A percentile compares a stretch with the other conserved stretches of the same genome.
These are phyloP conservation scores for Protomyctophum bolini DNA, from an alignment of 2,113 vertebrate genomes.

Conservation along the genomic window DNA sequence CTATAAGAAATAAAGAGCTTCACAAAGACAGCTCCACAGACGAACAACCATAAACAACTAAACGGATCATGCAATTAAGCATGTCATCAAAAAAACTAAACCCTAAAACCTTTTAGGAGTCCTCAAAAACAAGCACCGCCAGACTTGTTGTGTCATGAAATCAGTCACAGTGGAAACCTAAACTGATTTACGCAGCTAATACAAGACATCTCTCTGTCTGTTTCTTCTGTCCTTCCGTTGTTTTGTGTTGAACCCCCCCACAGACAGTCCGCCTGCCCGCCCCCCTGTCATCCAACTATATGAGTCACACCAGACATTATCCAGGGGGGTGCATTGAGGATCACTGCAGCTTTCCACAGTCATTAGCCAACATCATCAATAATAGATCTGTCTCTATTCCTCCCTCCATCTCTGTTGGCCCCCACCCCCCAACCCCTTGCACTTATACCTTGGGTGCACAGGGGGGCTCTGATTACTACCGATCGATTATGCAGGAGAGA, in stretches of 20 bases:
- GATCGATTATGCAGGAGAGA: conserved; percentile 71
- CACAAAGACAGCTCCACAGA: too few species aligned
- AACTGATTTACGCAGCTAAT: not conserved
- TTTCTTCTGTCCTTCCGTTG: conserved; percentile 33
- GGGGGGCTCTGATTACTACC: conserved; percentile 75
- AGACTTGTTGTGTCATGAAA: not conserved
- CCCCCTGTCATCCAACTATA: conserved; percentile 3
- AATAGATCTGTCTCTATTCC: conserved; percentile 77
- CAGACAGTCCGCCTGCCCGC: not conserved
- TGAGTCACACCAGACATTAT: conserved; percentile 55
- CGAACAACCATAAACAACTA: too few species aligned
- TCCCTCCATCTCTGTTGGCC: conserved; percentile 67
- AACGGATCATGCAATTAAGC: too few species aligned
- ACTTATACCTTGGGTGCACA: conserved; percentile 72
- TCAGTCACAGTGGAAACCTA: not conserved
- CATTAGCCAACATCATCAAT: conserved; percentile 83
- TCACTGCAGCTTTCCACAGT: conserved; percentile 72
- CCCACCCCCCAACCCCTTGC: conserved; percentile 46
- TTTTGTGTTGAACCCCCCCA: conserved; percentile 39
- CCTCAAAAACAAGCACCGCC: not conserved
- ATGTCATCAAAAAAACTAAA: too few species aligned
- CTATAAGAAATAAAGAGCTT: too few species aligned
- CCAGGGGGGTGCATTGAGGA: conserved; percentile 50
- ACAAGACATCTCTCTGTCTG: not conserved
- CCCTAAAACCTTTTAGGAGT: not conserved